These are phyloP conservation scores for Tachuris rubrigastra DNA, from an alignment of 2,113 vertebrate species.

Conservation along the genomic window DNA sequence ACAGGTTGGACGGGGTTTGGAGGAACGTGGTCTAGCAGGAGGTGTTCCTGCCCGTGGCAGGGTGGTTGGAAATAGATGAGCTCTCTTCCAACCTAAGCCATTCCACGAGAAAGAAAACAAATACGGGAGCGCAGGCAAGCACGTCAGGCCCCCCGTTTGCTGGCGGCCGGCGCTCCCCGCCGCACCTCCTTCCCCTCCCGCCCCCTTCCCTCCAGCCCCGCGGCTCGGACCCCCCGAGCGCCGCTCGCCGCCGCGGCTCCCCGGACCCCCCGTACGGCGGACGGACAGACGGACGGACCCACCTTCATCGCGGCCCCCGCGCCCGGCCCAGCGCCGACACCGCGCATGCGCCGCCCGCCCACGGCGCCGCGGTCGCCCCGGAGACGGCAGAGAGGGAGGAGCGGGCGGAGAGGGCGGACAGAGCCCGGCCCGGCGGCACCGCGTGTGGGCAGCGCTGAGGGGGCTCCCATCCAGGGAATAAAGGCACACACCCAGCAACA, in stretches of 20 bases:
- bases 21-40: too few relatives aligned
- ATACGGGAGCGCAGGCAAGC: fast-evolving
- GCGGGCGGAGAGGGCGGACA: neutral
- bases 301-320: slow-evolving; percentile 51
- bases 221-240: too few relatives aligned
- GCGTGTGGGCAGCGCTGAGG: too few relatives aligned
- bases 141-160: neutral
- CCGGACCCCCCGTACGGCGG: too few relatives aligned
- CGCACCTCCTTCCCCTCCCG: neutral
- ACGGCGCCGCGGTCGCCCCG: neutral
- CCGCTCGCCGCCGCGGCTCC: too few relatives aligned
- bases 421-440: too few relatives aligned
- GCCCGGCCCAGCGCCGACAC: fast-evolving
- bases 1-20: neutral
- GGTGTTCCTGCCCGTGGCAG: neutral
- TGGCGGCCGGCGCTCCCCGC: neutral
- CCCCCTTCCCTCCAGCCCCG: too few relatives aligned
- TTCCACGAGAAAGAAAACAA: neutral
- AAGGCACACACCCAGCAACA: fast-evolving
- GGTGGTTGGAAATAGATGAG: too few relatives aligned
- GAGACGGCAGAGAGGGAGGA: too few relatives aligned
- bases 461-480: too few relatives aligned
- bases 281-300: neutral
- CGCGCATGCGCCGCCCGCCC: slow-evolving; percentile 10
- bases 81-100: neutral